Percentiles rank a stretch among this genome's conserved stretches.
Conservation (phyloP, 2,888 invertebrate species). For the Nemoura dubitans region DNA sequence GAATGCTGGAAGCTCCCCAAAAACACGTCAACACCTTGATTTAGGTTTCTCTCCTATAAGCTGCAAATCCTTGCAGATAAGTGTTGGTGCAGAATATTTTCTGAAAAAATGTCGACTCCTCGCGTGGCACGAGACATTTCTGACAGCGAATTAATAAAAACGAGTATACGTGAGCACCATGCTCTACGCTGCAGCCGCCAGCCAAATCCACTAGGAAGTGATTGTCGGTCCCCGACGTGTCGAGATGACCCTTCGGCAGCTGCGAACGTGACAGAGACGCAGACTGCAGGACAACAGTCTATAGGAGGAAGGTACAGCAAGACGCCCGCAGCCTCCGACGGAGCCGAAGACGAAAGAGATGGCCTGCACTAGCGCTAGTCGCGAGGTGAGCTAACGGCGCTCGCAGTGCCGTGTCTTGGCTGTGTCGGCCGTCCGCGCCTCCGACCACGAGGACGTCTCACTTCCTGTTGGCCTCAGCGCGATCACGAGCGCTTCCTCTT, state of each 20-base stretch:
- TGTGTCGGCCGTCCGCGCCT: background rate
- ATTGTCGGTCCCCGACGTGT: background rate
- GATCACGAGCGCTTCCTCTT: conserved; percentile 18
- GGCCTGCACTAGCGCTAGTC: background rate
- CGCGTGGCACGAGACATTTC: too few species aligned
- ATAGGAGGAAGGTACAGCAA: background rate
- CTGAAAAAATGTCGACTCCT: too few species aligned
- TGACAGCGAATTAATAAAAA: too few species aligned
- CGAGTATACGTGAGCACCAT: too few species aligned
- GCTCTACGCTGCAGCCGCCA: background rate
- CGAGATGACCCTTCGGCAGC: background rate
- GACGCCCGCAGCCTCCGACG: background rate
- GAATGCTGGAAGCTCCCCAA: too few species aligned
- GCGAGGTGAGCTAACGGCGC: conserved; percentile 1
- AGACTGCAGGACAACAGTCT: background rate
- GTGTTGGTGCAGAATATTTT: too few species aligned
- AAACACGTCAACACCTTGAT: too few species aligned
- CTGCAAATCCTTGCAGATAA: too few species aligned
- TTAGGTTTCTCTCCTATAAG: too few species aligned
- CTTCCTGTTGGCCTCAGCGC: conserved; percentile 1
- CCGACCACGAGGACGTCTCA: background rate
- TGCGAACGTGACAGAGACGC: background rate
- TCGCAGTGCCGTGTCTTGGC: background rate
- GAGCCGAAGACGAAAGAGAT: background rate
- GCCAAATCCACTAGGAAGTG: background rate